Evolutionary conservation across 2,113 vertebrate species (phyloP).

Genomic region (Setophaga kirtlandii): DNA sequence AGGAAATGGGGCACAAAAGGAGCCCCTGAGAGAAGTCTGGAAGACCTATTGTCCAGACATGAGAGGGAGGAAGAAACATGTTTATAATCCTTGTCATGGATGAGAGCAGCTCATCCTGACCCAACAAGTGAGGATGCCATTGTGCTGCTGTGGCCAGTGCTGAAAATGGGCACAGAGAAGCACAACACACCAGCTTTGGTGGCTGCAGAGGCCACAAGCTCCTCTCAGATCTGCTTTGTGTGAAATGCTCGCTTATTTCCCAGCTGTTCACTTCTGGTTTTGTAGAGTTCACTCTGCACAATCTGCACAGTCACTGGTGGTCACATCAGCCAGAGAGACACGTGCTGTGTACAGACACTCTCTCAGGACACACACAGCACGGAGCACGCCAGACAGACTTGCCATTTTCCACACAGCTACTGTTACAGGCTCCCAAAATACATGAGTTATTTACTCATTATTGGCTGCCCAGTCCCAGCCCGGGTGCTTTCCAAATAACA

Average conservation of each 20-base stretch:
- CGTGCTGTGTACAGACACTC: not conserved
- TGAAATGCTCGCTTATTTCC: rapidly evolving
- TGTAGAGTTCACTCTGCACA: not conserved
- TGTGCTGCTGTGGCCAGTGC: not conserved
- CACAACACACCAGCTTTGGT: not conserved
- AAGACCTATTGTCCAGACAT: not conserved
- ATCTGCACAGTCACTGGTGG: not conserved
- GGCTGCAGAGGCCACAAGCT: not conserved
- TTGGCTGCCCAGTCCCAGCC: not conserved
- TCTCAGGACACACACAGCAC: not conserved
- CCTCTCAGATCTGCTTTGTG: not conserved
- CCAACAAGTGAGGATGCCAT: not conserved
- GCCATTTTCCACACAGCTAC: slow-evolving; percentile 12
- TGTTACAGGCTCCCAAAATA: slow-evolving; percentile 14
- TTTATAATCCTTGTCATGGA: not conserved
- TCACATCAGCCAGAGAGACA: not conserved
- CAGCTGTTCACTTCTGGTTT: not conserved
- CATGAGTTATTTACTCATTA: not conserved
- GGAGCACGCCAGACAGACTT: not conserved
- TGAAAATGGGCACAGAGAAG: not conserved
- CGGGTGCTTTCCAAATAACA: not conserved
- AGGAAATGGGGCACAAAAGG: not conserved
- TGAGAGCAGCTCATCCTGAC: not conserved
- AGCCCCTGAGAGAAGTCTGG: not conserved
- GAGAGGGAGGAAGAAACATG: not conserved